phyloP scores from a whole-genome alignment of 2,888 invertebrate species.

The Cosmorhoe ocellata region DNA sequence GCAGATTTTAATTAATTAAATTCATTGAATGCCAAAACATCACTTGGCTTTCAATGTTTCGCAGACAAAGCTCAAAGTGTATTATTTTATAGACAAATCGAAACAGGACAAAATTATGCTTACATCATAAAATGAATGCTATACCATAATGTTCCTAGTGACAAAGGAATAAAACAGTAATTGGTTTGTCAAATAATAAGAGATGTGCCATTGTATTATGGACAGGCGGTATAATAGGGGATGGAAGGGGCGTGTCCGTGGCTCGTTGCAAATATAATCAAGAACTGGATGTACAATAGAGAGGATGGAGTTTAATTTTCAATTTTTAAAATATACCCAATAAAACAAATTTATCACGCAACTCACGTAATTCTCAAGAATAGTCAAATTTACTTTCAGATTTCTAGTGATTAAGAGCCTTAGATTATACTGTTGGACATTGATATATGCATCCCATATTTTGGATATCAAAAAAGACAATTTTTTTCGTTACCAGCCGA shows the following conservation, averaged over 20 bases:
- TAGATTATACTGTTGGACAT: no score
- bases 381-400: no score
- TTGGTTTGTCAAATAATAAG: constrained; percentile 29
- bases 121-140: constrained; percentile 43
- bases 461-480: no score
- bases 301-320: constrained; percentile 23
- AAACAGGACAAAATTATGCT: constrained; percentile 57
- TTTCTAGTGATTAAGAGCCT: no score
- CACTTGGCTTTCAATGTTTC: constrained; percentile 73
- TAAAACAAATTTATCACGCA: no score
- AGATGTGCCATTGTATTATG: constrained; percentile 50
- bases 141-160: constrained; percentile 24
- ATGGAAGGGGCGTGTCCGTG: constrained; percentile 77
- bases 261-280: constrained; percentile 81
- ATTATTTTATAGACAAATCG: constrained; percentile 80
- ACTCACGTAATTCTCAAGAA: no score
- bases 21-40: constrained; percentile 75
- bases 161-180: constrained; percentile 33
- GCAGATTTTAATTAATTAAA: constrained; percentile 76
- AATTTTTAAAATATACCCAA: no score
- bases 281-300: constrained; percentile 53
- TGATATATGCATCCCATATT: no score
- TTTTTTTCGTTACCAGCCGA: no score
- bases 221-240: constrained; percentile 70
- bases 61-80: constrained; percentile 80